phyloP scores from a whole-genome alignment of 2,113 vertebrate genomes.

The Herpetotheres cachinnans region DNA sequence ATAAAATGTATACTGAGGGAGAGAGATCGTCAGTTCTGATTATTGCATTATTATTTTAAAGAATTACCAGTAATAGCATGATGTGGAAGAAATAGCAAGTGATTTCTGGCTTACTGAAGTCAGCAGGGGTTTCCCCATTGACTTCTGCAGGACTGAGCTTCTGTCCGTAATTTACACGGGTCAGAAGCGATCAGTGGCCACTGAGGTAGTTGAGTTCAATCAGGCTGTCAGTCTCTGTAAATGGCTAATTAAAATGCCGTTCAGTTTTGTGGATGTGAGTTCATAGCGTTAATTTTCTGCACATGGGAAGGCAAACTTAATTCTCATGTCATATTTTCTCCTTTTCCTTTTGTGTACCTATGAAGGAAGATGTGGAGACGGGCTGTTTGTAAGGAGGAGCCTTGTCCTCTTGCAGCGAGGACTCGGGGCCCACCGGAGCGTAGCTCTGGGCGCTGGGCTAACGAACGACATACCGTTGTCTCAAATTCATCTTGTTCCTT shows the following conservation, averaged over 20 bases:
- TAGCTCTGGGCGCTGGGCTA: not conserved
- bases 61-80: not conserved
- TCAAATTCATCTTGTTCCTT: constrained; percentile 69
- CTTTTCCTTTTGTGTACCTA: not conserved
- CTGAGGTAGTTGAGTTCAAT: not conserved
- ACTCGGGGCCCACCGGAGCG: fast-evolving
- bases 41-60: not conserved
- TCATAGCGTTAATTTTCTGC: not conserved
- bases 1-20: not conserved
- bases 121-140: not conserved
- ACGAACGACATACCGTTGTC: not conserved
- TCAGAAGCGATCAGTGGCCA: not conserved
- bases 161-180: not conserved
- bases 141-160: not conserved
- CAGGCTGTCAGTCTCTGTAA: not conserved
- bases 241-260: not conserved
- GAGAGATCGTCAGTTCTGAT: not conserved
- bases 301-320: not conserved
- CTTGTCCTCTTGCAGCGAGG: not conserved
- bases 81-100: not conserved
- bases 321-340: not conserved
- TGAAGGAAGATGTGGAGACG: not conserved
- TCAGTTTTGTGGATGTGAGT: not conserved
- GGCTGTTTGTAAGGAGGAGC: not conserved
- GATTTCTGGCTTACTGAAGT: not conserved